phyloP scores from a whole-genome alignment of 2,888 invertebrate species.

The Chalcis sispes region DNA sequence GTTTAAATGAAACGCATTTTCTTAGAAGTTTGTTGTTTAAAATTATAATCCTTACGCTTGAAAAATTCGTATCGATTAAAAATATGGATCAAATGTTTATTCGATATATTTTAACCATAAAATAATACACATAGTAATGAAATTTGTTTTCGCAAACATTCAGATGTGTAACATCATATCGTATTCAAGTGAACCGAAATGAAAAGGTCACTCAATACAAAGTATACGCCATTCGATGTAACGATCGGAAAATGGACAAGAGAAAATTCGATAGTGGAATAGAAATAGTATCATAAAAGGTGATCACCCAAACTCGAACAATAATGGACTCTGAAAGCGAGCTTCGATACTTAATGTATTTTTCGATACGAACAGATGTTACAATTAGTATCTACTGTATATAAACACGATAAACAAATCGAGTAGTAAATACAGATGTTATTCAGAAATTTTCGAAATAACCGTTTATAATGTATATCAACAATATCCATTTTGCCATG shows the following conservation, averaged over 20 bases:
- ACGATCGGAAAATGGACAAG: not conserved
- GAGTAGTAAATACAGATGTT: too few relatives aligned
- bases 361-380: slow-evolving; percentile 15
- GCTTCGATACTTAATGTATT: slow-evolving; percentile 17
- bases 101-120: too few relatives aligned
- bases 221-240: slow-evolving; percentile 14
- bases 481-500: not conserved
- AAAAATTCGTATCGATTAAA: too few relatives aligned
- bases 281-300: slow-evolving; percentile 30
- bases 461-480: not conserved
- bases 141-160: too few relatives aligned
- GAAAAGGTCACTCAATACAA: slow-evolving; percentile 9
- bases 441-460: not conserved
- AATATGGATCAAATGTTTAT: too few relatives aligned
- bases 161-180: too few relatives aligned
- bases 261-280: slow-evolving; percentile 40
- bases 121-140: too few relatives aligned
- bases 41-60: too few relatives aligned
- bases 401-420: too few relatives aligned
- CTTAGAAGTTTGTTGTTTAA: too few relatives aligned
- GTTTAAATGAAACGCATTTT: too few relatives aligned
- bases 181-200: not conserved
- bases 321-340: slow-evolving; percentile 23
- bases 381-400: slow-evolving; percentile 15
- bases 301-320: slow-evolving; percentile 8